phyloP scores from a whole-genome alignment of 2,888 invertebrate genomes.

The Arge pagana region DNA sequence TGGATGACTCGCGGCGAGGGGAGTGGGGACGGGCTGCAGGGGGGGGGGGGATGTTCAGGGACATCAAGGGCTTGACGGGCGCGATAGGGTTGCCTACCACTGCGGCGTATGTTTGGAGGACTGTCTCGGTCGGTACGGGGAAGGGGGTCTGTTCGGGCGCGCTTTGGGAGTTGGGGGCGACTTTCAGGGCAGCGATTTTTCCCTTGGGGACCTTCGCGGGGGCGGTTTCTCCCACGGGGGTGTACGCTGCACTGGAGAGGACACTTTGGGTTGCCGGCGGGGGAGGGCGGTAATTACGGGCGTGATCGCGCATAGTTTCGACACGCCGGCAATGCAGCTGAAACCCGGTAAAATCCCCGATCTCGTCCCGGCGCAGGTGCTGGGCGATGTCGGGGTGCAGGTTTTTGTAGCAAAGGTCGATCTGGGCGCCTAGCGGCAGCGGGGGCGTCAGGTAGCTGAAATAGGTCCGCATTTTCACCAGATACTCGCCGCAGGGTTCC shows the following conservation, averaged over 20 bases:
- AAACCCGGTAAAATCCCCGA: neutral
- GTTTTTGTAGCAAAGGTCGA: constrained; percentile 4
- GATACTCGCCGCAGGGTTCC: neutral
- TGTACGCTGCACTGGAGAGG: neutral
- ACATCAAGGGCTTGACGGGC: too few species aligned
- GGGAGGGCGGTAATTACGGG: neutral
- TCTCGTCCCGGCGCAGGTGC: neutral
- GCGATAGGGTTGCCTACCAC: too few species aligned
- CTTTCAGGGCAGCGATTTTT: neutral
- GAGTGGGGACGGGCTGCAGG: neutral
- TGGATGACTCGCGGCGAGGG: neutral
- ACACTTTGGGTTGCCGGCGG: neutral
- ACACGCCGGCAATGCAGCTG: neutral
- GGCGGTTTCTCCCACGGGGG: too few species aligned
- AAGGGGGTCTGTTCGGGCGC: neutral
- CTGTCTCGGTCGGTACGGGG: too few species aligned
- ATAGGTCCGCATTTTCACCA: neutral
- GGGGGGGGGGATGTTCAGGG: neutral
- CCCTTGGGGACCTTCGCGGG: too few species aligned
- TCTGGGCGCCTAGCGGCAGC: neutral
- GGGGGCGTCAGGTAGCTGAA: neutral
- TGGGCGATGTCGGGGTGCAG: neutral
- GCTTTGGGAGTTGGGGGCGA: neutral
- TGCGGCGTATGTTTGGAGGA: too few species aligned
- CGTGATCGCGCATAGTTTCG: neutral